Evolutionary conservation across 2,888 invertebrate species (phyloP).

Genomic region (Hypena proboscidalis): DNA sequence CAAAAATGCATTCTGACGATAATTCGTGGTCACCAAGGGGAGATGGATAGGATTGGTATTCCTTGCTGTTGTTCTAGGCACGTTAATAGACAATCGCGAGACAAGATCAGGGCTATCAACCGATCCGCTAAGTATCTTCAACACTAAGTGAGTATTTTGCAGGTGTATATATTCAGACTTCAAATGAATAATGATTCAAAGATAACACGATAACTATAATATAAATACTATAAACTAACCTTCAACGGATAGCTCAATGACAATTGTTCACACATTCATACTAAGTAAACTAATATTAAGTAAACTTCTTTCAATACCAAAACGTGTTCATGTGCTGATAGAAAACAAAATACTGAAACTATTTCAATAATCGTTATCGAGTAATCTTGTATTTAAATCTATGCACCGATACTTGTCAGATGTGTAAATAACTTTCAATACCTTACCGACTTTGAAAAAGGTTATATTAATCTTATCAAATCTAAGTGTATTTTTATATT

Average conservation of each 20-base stretch:
- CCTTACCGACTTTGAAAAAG: conserved; percentile 14
- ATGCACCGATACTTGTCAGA: neutral
- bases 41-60: too few species aligned
- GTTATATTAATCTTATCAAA: conserved; percentile 46
- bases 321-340: neutral
- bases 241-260: conserved; percentile 1
- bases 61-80: too few species aligned
- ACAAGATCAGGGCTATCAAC: too few species aligned
- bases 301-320: conserved; percentile 1
- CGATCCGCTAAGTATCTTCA: too few species aligned
- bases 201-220: neutral
- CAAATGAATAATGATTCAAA: neutral
- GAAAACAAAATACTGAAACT: conserved; percentile 1
- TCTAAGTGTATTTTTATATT: conserved; percentile 35
- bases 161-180: too few species aligned
- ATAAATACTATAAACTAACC: conserved; percentile 1
- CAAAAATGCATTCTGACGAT: too few species aligned
- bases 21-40: too few species aligned
- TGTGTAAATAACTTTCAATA: neutral
- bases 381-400: conserved; percentile 1
- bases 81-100: too few species aligned
- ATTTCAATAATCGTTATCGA: neutral
- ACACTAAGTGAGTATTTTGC: too few species aligned
- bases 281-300: neutral
- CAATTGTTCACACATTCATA: conserved; percentile 1